Evolutionary conservation across 2,113 vertebrate genomes (phyloP), one percentile per base, ranked within the genome.

Genomic region (Regulus satrapa): DNA sequence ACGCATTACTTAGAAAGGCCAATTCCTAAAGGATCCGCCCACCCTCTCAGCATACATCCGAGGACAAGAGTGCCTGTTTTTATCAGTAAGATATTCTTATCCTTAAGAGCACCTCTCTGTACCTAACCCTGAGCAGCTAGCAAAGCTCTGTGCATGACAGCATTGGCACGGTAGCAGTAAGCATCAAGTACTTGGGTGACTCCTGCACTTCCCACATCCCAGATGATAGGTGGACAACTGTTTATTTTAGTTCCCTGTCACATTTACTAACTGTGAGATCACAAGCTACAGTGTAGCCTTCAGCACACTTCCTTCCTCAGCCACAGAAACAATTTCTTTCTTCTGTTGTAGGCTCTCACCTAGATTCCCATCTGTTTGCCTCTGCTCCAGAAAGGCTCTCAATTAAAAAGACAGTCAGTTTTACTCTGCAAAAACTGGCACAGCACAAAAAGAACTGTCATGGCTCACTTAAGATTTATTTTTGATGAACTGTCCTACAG

Each of bases 291-390:
- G 32, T 11, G 59, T 13, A 84, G 64, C 38, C 81, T 95, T 90
- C 72, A 92, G 67, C 68, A 90, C 21, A 29, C 52, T 92, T 95
- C 78, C 58, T 66, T 96, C 85, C 75, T 94, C 93, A 76, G 43
- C 38, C 38, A 52, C 0, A n/a, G 20, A 54, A 88, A 24, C 26
- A 74, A 75, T 52, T 80, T 90, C 36, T 82, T 52, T 87, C 62
- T 87, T 43, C 34, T 92, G 92, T 56, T 59, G 54, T 34, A 89
- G 75, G 87, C 55, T 67, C 93, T 96, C 94, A 93, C 95, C 93
- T 90, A 96, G 82, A 94, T 96, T 95, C 56, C 83, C 85, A 94
- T 92, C 88, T 94, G 93, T 78, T 74, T 95, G 82, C 94, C 93
- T 74, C 92, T 93, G 93, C 64, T 96, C 92, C 75, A 96, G 90